Evolutionary conservation across 2,888 invertebrate species (phyloP), one percentile per base, ranked within the genome.

Genomic region (Cantharis nigra): DNA sequence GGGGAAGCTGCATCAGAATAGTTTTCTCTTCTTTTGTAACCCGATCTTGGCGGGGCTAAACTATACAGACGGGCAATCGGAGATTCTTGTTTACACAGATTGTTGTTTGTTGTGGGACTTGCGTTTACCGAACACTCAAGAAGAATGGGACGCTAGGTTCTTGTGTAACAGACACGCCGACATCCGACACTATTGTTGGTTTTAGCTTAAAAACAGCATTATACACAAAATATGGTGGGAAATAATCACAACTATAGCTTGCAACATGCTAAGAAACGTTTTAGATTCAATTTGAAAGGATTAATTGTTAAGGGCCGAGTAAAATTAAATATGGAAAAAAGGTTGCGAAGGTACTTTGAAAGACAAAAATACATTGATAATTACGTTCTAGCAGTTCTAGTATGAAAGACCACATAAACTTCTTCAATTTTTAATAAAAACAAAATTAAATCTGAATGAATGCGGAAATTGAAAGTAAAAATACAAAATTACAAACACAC

Each of bases 81-180:
- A 79, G 77, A 79, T 75, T 75, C 70, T 77, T 80, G 80, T 80
- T 80, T 80, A 80, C 80, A 80, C 80, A 80, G 80, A 80, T 79
- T 80, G 79, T 80, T 80, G 79, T 80, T 80, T 79, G 80, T 78
- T 79, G 78, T 79, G 80, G 80, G 80, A 76, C 79, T 70, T 76
- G 70, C 79, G 78, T 80, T 80, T 80, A 75, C 80, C 71, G 79
- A 80, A 80, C 80, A 79, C 80, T 80, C 78, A 71, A 79, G 74
- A 70, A 73, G 79, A 70, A 77, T 79, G 75, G 75, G 75, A 76
- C 65, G 76, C 64, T 72, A 65, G 76, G 74, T 77, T 79, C 79
- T 77, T 79, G 74, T 79, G 79, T 79, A 74, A 77, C 79, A 75
- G 76, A 79, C 76, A 77, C 79, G 79, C 79, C 79, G 79, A 79